phyloP scores from a whole-genome alignment of 2,888 invertebrate genomes.

The Amphipyra berbera region DNA sequence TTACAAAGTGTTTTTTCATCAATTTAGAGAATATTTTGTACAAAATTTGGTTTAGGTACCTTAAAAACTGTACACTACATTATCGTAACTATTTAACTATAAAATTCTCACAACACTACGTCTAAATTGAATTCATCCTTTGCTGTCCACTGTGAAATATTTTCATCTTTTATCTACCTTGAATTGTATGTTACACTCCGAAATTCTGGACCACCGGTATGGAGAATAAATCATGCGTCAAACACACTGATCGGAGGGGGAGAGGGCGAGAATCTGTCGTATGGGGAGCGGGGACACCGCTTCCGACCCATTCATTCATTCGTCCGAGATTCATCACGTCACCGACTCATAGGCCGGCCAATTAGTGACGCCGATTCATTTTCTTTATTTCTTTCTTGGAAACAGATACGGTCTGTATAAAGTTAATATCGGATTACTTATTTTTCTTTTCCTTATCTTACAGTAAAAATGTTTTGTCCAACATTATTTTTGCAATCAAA shows the following conservation, averaged over 20 bases:
- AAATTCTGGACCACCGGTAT: conserved; percentile 61
- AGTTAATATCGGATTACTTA: conserved; percentile 53
- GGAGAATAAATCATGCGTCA: conserved; percentile 81
- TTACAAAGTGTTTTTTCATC: conserved; percentile 42
- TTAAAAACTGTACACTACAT: conserved; percentile 9
- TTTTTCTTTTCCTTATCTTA: conserved; percentile 36
- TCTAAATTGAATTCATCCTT: conserved; percentile 33
- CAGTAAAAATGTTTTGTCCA: conserved; percentile 5
- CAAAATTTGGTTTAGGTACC: conserved; percentile 14
- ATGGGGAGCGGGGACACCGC: conserved; percentile 63
- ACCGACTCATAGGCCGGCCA: conserved; percentile 71
- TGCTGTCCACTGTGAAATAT: conserved; percentile 46
- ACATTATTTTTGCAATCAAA: conserved; percentile 8
- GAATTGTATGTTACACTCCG: conserved; percentile 64
- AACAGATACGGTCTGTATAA: conserved; percentile 45
- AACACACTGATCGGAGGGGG: conserved; percentile 75
- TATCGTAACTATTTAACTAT: conserved; percentile 35
- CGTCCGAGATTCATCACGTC: conserved; percentile 73
- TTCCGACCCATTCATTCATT: conserved; percentile 73
- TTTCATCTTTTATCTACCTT: conserved; percentile 59
- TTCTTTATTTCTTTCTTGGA: conserved; percentile 62
- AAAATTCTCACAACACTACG: conserved; percentile 12
- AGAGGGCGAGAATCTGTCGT: conserved; percentile 76
- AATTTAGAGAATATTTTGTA: conserved; percentile 1
- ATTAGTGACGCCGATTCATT: conserved; percentile 75